Base-by-base conservation (phyloP, 1,140 invertebrate genomes). In the Delia radicum region DNA sequence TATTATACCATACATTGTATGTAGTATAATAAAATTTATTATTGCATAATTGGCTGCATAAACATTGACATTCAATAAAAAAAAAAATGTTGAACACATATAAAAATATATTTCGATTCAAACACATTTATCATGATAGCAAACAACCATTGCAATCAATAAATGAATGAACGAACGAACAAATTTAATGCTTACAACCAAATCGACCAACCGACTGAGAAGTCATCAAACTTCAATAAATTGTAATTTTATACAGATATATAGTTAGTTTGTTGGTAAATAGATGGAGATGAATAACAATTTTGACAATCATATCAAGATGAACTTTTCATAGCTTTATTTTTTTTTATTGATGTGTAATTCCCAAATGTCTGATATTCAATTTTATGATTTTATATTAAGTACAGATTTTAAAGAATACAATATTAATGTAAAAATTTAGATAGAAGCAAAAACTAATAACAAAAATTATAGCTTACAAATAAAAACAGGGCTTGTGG, bases 1-100 rank as follows among this genome's bases (percentile, higher is more conserved):
- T 15, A 42, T 42, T 15, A 33, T 33, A 33, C 31, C n/a, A 3
- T 15, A 42, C n/a, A 42, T 15, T 42, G n/a, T 15, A 42, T 42
- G 37, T 42, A 42, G 37, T 8, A 37, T 69, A 69, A 69, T 69
- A 69, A 69, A 69, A 33, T 69, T 69, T 69, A 69, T 69, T 69
- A 69, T 69, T 69, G 65, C 65, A 69, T 69, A 69, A 69, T 69
- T 69, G 65, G 65, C 65, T 69, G 65, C 31, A 69, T 69, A 69
- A 69, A 69, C 65, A 69, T 69, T 69, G 65, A 69, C 65, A 69
- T 69, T 69, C 65, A 69, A 69, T 69, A 29, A 65, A 28, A 62
- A 62, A 26, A 62, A 26, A 13, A 27, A 7, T 27, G 2, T 63
- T 28, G n/a, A 42, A 42, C 37, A n/a, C n/a, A n/a, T n/a, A n/a